phyloP scores from a whole-genome alignment of 2,797 vertebrate genomes.

The Babyrousa celebensis region DNA sequence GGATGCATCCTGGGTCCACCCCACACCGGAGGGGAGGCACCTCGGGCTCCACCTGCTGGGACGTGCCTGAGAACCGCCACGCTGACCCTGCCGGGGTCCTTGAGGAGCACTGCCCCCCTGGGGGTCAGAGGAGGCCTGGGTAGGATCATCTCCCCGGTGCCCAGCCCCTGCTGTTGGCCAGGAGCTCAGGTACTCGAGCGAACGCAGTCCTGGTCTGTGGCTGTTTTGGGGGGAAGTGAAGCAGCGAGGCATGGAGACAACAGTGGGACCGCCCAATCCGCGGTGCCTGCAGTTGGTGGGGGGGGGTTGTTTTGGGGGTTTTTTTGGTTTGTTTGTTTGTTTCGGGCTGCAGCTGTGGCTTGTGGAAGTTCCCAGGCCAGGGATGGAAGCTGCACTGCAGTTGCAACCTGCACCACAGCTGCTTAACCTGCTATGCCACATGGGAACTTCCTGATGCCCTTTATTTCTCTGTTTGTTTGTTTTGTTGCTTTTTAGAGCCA shows the following conservation, averaged over 20 bases:
- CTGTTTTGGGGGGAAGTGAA: neutral
- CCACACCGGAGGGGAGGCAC: neutral
- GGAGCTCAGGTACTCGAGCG: neutral
- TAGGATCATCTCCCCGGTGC: neutral
- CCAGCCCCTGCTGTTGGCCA: neutral
- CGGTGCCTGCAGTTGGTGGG: neutral
- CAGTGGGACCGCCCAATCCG: too few species aligned
- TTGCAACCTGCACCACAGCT: too few species aligned
- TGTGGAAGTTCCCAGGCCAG: too few species aligned
- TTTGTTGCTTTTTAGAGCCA: too few species aligned
- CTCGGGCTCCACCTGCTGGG: neutral
- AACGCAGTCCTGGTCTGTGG: neutral
- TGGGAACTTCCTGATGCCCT: too few species aligned
- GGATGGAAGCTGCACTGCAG: too few species aligned
- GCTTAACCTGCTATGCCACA: too few species aligned
- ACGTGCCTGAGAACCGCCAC: neutral
- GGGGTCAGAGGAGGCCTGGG: neutral
- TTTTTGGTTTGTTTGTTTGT: too few species aligned
- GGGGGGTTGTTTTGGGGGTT: too few species aligned
- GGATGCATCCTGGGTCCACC: neutral
- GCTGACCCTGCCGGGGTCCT: fast-evolving
- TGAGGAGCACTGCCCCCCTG: neutral
- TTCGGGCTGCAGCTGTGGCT: too few species aligned
- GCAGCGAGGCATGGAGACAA: neutral
- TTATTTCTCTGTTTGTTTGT: too few species aligned